Evolutionary conservation across 2,888 invertebrate genomes (phyloP).

Genomic region (Acanthopleura granulata): DNA sequence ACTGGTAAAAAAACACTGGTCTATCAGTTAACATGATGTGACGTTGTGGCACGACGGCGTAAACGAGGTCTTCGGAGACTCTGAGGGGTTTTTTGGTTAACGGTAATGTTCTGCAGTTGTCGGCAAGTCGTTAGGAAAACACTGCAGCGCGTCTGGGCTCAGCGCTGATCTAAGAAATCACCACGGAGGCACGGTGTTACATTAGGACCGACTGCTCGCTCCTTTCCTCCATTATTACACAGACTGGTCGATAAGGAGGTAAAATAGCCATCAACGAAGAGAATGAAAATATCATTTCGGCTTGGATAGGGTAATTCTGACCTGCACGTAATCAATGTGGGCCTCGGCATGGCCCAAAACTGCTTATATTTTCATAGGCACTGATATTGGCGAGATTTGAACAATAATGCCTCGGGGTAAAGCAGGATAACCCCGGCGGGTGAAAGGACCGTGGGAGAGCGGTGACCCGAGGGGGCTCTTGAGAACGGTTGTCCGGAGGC

Average conservation of each 20-base stretch:
- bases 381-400: background rate
- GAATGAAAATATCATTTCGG: conserved; percentile 5
- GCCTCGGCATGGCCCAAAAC: background rate
- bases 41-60: too few species aligned
- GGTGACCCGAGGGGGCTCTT: too few species aligned
- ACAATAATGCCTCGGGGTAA: background rate
- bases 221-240: background rate
- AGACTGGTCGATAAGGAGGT: background rate
- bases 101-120: too few species aligned
- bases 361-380: background rate
- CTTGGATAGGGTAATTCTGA: background rate
- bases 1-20: too few species aligned
- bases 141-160: too few species aligned
- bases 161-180: background rate
- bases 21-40: too few species aligned
- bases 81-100: too few species aligned
- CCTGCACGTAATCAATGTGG: background rate
- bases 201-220: background rate
- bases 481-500: too few species aligned
- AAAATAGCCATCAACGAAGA: background rate
- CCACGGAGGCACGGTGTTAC: background rate
- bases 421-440: too few species aligned
- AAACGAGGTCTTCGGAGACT: too few species aligned
- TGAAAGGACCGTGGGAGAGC: too few species aligned
- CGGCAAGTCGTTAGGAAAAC: too few species aligned